phyloP scores from a whole-genome alignment of 2,113 vertebrate species.

The Scalopus aquaticus region DNA sequence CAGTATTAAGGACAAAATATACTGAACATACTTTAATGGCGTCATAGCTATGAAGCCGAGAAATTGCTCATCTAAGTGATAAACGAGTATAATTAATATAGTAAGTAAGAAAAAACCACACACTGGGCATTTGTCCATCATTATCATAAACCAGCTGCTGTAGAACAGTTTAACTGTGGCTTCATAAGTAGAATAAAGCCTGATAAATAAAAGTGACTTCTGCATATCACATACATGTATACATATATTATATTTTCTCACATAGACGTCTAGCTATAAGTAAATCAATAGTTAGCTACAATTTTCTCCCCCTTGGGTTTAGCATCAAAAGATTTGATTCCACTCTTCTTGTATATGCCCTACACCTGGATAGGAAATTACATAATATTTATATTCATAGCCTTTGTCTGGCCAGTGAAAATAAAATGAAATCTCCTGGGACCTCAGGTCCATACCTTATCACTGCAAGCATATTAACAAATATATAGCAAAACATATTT shows the following conservation, averaged over 20 bases:
- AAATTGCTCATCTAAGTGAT: not conserved
- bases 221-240: conserved; percentile 37
- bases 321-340: conserved; percentile 28
- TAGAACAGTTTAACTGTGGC: not conserved
- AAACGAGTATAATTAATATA: not conserved
- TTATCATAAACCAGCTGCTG: conserved; percentile 3
- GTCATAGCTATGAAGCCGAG: not conserved
- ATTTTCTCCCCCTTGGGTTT: not conserved
- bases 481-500: not conserved
- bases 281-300: conserved; percentile 42
- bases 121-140: not conserved
- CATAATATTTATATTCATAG: not conserved
- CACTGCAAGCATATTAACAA: not conserved
- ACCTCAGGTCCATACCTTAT: conserved; percentile 34
- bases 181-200: conserved; percentile 38
- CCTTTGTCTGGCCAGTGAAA: not conserved
- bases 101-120: not conserved
- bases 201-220: conserved; percentile 70
- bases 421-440: not conserved
- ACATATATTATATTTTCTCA: conserved; percentile 59
- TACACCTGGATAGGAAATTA: conserved; percentile 25
- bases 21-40: not conserved
- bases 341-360: not conserved
- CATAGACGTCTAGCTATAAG: conserved; percentile 40
- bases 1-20: not conserved